These are phyloP conservation scores for Alligator sinensis DNA, from an alignment of 2,113 vertebrate genomes.

Conservation along the genomic window DNA sequence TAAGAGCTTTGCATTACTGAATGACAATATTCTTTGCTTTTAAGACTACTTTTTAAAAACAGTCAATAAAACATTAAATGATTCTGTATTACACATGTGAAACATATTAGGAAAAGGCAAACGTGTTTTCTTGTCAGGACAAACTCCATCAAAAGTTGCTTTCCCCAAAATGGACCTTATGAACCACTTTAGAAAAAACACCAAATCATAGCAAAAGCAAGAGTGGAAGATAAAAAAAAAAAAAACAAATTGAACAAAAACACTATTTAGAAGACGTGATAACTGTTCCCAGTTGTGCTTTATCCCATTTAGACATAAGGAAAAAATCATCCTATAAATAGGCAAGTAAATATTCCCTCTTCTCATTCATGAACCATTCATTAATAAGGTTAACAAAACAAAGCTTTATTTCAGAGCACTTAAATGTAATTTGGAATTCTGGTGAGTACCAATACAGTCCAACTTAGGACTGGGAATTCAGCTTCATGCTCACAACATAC, in stretches of 20 bases:
- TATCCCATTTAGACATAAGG: background rate
- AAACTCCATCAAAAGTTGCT: background rate
- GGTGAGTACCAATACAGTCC: background rate
- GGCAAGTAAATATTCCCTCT: background rate
- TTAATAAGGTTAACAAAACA: background rate
- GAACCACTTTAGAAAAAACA: background rate
- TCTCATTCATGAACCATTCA: background rate
- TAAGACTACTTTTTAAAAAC: background rate
- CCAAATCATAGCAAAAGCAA: background rate
- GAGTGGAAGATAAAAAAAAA: background rate
- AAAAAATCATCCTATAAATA: background rate
- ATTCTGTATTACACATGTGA: background rate
- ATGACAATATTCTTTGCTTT: background rate
- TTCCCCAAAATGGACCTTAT: accelerated
- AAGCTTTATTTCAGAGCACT: background rate
- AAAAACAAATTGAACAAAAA: background rate
- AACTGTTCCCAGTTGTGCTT: background rate
- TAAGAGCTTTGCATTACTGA: background rate
- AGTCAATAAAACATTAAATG: background rate
- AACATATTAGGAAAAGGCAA: background rate
- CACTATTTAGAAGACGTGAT: background rate
- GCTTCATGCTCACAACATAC: background rate
- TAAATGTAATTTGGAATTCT: background rate
- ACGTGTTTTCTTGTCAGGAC: accelerated
- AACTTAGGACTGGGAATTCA: background rate